Base-by-base conservation (phyloP, 1,140 invertebrate species). In the Megalonaias nervosa region DNA sequence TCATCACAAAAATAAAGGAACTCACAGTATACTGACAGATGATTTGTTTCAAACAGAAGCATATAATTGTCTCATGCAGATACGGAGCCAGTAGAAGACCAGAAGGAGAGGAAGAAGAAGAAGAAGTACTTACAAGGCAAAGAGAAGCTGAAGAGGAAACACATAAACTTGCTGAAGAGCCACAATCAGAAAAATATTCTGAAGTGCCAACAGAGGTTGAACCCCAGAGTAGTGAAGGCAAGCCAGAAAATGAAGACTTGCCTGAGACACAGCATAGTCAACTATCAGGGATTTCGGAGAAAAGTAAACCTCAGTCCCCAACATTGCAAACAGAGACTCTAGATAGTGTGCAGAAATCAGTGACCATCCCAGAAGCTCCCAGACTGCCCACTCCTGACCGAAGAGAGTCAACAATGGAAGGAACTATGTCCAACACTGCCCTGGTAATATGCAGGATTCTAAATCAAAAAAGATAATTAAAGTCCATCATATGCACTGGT, bases 401-500 rank as follows among this genome's bases (percentile, higher is more conserved):
- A 21, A 74, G 82, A n/a, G 82, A 84, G 60, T 81, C 84, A 23
- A 77, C 66, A 38, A 68, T 86, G 23, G 82, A 83, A 65, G 85
- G 85, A 19, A 82, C 82, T 26, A 86, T 85, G 82, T 85, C 86
- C 58, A 85, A 81, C 57, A 81, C 83, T 65, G 87, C 87, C 55
- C 65, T 88, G 76, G 87, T 88, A 77, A 73, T 19, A 55, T 19
- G 5, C 48, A 21, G 38, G 26, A 26, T 38, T 16, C 64, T 12
- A 17, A 58, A 60, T 56, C 64, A 2, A 5, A 31, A 26, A 77
- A 77, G 17, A 31, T 19, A 14, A 31, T 48, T 31, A 19, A 58
- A 67, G 19, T 57, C 13, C 26, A 19, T 17, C 57, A 11, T 19
- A 12, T 64, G 16, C 9, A 48, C 21, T 56, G n/a, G 15, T 26